phyloP scores from a whole-genome alignment of 2,888 invertebrate species.

The Nymphalis urticae region DNA sequence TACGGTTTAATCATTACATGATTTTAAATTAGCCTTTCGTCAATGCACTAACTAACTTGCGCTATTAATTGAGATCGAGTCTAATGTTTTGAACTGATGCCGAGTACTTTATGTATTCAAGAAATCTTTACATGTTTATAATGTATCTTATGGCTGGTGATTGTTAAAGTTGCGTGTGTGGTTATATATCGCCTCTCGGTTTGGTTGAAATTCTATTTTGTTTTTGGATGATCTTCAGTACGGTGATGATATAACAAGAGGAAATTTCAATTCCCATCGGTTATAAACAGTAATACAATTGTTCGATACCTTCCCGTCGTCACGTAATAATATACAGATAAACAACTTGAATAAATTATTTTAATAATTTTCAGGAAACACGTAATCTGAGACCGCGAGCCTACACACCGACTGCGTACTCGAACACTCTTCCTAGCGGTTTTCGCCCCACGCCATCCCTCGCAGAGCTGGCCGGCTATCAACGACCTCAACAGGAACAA shows the following conservation, averaged over 20 bases:
- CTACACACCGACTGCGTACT: conserved; percentile 63
- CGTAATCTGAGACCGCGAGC: conserved; percentile 76
- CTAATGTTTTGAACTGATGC: not conserved
- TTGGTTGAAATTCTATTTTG: too few species aligned
- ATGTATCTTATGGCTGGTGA: too few species aligned
- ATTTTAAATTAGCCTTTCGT: conserved; percentile 1
- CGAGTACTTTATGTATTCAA: too few species aligned
- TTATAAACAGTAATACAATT: too few species aligned
- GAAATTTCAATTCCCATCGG: too few species aligned
- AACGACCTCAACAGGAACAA: conserved; percentile 53
- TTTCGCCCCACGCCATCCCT: conserved; percentile 73
- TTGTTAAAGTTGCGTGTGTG: too few species aligned
- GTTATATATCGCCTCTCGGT: too few species aligned
- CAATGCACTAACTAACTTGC: not conserved
- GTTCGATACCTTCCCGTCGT: too few species aligned
- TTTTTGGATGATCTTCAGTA: too few species aligned
- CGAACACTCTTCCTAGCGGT: conserved; percentile 69
- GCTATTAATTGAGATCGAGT: not conserved
- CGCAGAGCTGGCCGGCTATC: conserved; percentile 76
- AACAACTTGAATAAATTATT: not conserved
- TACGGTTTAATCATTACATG: not conserved
- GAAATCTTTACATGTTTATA: too few species aligned
- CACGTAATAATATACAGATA: too few species aligned
- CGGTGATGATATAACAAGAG: too few species aligned
- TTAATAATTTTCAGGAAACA: conserved; percentile 59